Evolutionary conservation across 1,140 invertebrate species (phyloP).

Genomic region (Apis mellifera): DNA sequence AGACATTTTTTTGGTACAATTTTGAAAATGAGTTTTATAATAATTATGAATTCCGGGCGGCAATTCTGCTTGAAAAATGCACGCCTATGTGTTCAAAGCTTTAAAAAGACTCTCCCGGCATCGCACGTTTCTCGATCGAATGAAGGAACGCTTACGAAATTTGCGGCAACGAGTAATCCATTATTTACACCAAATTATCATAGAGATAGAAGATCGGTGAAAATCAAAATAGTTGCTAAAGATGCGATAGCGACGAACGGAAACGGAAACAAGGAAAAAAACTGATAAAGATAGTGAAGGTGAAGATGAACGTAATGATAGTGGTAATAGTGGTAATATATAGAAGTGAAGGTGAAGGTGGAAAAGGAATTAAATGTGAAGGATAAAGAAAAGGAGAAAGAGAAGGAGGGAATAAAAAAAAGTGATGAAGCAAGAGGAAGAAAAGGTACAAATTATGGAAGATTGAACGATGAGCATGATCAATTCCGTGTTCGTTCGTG

Average conservation of each 20-base stretch:
- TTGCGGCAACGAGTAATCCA: not conserved
- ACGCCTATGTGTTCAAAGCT: slow-evolving; percentile 22
- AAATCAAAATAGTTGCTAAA: not conserved
- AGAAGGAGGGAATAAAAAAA: no score
- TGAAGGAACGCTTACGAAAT: no score
- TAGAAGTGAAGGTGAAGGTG: not conserved
- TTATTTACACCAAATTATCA: not conserved
- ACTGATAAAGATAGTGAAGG: not conserved
- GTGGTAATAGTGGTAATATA: not conserved
- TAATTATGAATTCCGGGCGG: slow-evolving; percentile 1
- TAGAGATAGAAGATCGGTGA: not conserved
- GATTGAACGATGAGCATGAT: not conserved
- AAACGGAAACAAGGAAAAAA: slow-evolving; percentile 2
- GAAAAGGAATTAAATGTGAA: not conserved
- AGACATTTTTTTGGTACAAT: not conserved
- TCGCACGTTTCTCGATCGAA: slow-evolving; percentile 8
- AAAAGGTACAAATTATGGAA: not conserved
- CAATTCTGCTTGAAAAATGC: slow-evolving; percentile 42
- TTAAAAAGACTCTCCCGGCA: slow-evolving; percentile 34
- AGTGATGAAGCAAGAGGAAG: not conserved
- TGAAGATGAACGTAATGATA: not conserved
- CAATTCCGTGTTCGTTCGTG: slow-evolving; percentile 12
- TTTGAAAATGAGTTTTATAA: not conserved
- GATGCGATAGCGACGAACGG: not conserved
- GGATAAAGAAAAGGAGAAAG: not conserved